A percentile compares a stretch with the other conserved stretches of the same genome.
phyloP scores from a whole-genome alignment of 2,113 vertebrate species.

The Anolis sagrei region DNA sequence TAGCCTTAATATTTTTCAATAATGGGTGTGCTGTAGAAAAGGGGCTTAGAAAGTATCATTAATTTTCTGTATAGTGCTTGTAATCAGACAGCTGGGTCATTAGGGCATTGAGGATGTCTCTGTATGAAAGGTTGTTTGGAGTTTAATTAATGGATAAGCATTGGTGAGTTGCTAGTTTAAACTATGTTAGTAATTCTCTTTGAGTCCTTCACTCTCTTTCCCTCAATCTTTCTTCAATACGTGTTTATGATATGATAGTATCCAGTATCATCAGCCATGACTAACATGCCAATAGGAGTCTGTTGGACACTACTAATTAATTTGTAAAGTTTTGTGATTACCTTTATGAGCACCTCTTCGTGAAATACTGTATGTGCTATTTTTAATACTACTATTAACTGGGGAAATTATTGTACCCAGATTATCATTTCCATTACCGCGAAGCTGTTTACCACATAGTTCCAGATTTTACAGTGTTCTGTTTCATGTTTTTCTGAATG shows the following conservation, averaged over 20 bases:
- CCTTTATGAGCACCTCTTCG: not conserved
- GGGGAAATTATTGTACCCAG: not conserved
- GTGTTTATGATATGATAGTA: not conserved
- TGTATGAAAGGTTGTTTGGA: not conserved
- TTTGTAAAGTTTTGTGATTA: not conserved
- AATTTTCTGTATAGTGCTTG: not conserved
- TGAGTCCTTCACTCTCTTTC: not conserved
- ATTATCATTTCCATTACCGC: not conserved
- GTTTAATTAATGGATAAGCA: not conserved
- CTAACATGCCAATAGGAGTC: not conserved
- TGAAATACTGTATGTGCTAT: not conserved
- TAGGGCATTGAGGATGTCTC: not conserved
- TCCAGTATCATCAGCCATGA: not conserved
- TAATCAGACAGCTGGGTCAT: not conserved
- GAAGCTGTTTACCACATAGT: not conserved
- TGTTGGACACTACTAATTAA: not conserved
- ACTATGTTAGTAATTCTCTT: not conserved
- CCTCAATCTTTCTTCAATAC: not conserved
- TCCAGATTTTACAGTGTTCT: not conserved
- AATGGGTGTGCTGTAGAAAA: not conserved
- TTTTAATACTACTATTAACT: not conserved
- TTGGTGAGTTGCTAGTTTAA: not conserved
- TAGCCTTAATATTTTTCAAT: not conserved
- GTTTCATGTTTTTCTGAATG: not conserved
- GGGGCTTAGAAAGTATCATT: not conserved